phyloP scores from a whole-genome alignment of 2,797 vertebrate genomes.

The Gorsachius magnificus region DNA sequence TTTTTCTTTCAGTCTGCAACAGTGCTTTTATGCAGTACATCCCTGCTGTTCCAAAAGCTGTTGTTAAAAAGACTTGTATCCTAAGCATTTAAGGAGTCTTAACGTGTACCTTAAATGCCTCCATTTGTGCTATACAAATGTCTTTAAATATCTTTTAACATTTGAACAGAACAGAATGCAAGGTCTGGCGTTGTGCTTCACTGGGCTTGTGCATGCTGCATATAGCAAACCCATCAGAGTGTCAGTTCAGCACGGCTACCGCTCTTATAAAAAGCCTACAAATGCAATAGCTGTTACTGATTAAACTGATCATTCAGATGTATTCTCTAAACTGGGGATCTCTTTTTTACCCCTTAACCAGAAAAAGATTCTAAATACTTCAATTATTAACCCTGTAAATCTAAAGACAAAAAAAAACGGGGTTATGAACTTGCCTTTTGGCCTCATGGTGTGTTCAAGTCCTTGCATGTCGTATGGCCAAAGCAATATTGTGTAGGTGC shows the following conservation, averaged over 20 bases:
- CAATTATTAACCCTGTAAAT: background rate
- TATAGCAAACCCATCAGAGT: background rate
- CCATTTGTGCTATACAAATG: background rate
- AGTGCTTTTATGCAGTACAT: background rate
- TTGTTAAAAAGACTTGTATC: background rate
- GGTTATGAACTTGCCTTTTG: background rate
- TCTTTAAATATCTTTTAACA: background rate
- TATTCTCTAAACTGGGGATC: background rate
- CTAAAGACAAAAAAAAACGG: background rate
- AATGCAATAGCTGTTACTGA: background rate
- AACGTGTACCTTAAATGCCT: background rate
- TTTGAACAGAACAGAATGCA: background rate
- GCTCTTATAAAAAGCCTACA: background rate
- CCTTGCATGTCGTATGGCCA: background rate
- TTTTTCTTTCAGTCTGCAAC: background rate
- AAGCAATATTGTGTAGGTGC: background rate
- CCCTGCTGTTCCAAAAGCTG: background rate
- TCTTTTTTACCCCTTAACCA: background rate
- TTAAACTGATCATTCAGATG: background rate
- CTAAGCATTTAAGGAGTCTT: background rate
- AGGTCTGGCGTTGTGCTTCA: background rate
- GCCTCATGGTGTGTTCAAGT: background rate
- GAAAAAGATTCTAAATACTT: background rate
- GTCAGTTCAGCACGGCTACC: background rate
- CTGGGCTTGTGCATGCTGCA: background rate